Percentiles rank a stretch among this genome's conserved stretches.
phyloP scores from a whole-genome alignment of 1,140 invertebrate species.

The Harpegnathos saltator region DNA sequence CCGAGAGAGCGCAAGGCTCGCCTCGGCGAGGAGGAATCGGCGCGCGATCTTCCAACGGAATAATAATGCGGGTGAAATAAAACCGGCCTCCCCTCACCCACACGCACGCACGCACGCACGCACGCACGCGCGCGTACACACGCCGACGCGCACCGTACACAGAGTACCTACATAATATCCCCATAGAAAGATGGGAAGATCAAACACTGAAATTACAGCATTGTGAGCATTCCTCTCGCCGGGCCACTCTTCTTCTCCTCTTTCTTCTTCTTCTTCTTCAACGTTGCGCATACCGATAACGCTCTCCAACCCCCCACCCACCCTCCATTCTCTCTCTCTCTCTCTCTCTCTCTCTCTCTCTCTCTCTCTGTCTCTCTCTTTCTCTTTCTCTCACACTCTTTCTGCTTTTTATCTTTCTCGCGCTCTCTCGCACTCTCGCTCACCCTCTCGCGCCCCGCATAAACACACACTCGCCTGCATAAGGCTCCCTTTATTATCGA shows the following conservation, averaged over 20 bases:
- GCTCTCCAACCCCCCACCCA: constrained; percentile 55
- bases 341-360: constrained; percentile 54
- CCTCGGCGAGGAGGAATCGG: constrained; percentile 72
- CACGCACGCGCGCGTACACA: constrained; percentile 36
- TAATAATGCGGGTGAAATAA: constrained; percentile 85
- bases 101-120: constrained; percentile 45
- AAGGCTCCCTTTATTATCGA: constrained; percentile 82
- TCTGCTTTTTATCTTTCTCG: constrained; percentile 40
- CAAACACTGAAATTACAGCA: constrained; percentile 85
- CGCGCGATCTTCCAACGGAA: constrained; percentile 84
- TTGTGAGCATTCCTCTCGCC: constrained; percentile 83
- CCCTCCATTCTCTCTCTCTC: constrained; percentile 33
- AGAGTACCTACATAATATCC: constrained; percentile 81
- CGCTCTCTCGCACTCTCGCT: constrained; percentile 19
- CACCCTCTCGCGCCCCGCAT: constrained; percentile 72
- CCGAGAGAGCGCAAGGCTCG: constrained; percentile 54
- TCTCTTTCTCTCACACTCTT: constrained; percentile 47
- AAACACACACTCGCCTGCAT: constrained; percentile 82
- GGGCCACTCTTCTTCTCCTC: constrained; percentile 72
- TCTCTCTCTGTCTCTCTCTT: background rate
- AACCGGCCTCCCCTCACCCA: constrained; percentile 75
- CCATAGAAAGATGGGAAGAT: constrained; percentile 82
- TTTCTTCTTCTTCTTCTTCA: constrained; percentile 59
- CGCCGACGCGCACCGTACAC: constrained; percentile 26
- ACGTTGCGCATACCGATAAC: constrained; percentile 76